phyloP scores from a whole-genome alignment of 2,113 vertebrate genomes.

The Trachemys scripta region DNA sequence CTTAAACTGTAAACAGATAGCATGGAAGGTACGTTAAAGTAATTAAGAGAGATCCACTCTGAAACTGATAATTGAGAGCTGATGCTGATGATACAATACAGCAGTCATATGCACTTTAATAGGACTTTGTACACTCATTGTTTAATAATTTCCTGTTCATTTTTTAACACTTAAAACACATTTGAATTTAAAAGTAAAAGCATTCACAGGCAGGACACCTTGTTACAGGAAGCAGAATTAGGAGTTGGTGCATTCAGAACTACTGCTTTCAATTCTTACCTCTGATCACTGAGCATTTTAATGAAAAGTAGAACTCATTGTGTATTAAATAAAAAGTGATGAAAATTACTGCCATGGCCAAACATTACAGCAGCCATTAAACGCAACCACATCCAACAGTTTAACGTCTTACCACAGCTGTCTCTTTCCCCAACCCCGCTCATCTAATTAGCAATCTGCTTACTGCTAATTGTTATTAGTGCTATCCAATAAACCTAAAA shows the following conservation, averaged over 20 bases:
- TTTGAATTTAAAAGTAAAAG: background rate
- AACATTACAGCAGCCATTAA: background rate
- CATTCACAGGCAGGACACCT: background rate
- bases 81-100: background rate
- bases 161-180: background rate
- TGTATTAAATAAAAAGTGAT: background rate
- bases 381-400: background rate
- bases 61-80: constrained; percentile 7
- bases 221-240: background rate
- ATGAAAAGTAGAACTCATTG: background rate
- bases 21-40: background rate
- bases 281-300: too few relatives aligned
- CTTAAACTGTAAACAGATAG: background rate
- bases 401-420: background rate
- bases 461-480: fast-evolving
- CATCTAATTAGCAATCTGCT: background rate
- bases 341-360: background rate
- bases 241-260: background rate
- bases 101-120: background rate
- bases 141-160: background rate
- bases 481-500: background rate
- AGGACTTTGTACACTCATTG: background rate
- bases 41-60: background rate
- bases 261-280: background rate
- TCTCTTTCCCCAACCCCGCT: background rate